Evolutionary conservation across 2,113 vertebrate genomes (phyloP).

Genomic region (Diadophis punctatus): DNA sequence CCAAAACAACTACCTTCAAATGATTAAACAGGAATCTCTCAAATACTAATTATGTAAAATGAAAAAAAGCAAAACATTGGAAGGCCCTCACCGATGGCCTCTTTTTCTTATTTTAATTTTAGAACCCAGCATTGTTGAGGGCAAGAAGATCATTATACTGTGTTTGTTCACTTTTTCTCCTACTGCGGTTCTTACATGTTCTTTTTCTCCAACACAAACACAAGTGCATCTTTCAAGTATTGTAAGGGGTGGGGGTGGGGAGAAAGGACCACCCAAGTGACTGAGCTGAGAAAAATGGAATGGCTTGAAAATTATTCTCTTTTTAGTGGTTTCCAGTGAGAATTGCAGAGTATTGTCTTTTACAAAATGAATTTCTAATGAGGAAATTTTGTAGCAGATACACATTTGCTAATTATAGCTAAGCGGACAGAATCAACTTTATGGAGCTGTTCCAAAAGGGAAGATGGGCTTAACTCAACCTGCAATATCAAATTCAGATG

Average conservation of each 20-base stretch:
- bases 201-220: neutral
- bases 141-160: neutral
- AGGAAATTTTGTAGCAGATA: slow-evolving; percentile 58
- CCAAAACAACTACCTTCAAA: neutral
- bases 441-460: slow-evolving; percentile 55
- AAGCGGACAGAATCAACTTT: slow-evolving; percentile 47
- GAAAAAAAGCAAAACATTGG: neutral
- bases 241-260: slow-evolving; percentile 53
- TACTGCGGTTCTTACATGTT: slow-evolving; percentile 31
- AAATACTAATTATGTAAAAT: neutral
- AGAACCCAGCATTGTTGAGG: neutral
- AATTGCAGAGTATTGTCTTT: slow-evolving; percentile 61
- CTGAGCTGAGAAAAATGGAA: slow-evolving; percentile 50
- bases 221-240: neutral
- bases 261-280: slow-evolving; percentile 62
- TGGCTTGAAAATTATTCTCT: slow-evolving; percentile 61
- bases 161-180: slow-evolving; percentile 42
- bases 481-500: slow-evolving; percentile 36
- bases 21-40: neutral
- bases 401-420: slow-evolving; percentile 60
- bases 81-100: neutral
- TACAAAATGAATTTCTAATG: slow-evolving; percentile 54
- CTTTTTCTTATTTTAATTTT: neutral
- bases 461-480: slow-evolving; percentile 14
- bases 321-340: slow-evolving; percentile 66